phyloP scores from a whole-genome alignment of 2,113 vertebrate species.

The Penelope pileata region DNA sequence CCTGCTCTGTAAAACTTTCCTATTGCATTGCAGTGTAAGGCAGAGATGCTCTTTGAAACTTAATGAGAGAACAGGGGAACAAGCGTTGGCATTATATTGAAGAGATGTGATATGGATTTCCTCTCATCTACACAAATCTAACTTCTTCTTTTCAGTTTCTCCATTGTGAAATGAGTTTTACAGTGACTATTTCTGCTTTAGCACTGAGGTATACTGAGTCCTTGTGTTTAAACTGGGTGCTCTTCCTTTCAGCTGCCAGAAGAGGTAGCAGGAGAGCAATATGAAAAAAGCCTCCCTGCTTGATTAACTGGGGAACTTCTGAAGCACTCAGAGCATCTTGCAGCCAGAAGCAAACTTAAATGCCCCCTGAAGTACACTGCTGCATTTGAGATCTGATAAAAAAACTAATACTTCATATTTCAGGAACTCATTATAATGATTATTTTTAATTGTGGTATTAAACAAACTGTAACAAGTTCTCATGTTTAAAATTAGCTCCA shows the following conservation, averaged over 20 bases:
- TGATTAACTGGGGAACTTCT: neutral
- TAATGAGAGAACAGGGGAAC: neutral
- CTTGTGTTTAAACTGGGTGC: neutral
- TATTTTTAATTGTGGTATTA: neutral
- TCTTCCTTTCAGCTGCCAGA: conserved; percentile 47
- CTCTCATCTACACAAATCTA: neutral
- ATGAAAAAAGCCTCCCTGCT: neutral
- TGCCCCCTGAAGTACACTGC: neutral
- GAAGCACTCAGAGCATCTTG: neutral
- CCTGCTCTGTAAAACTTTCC: neutral
- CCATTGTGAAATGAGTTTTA: neutral
- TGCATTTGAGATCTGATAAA: neutral
- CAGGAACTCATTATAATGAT: neutral
- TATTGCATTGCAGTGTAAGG: neutral
- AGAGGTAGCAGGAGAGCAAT: conserved; percentile 72
- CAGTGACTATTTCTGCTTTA: neutral
- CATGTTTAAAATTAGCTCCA: neutral
- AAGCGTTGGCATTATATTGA: neutral
- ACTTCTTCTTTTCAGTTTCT: conserved; percentile 9
- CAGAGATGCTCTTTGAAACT: neutral
- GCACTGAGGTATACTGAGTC: neutral
- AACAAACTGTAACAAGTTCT: neutral
- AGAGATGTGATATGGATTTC: neutral
- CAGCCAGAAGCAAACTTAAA: neutral
- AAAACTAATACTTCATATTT: neutral